Base-by-base conservation (phyloP, 2,797 vertebrate genomes). In the Dendrocincla tyrannina region DNA sequence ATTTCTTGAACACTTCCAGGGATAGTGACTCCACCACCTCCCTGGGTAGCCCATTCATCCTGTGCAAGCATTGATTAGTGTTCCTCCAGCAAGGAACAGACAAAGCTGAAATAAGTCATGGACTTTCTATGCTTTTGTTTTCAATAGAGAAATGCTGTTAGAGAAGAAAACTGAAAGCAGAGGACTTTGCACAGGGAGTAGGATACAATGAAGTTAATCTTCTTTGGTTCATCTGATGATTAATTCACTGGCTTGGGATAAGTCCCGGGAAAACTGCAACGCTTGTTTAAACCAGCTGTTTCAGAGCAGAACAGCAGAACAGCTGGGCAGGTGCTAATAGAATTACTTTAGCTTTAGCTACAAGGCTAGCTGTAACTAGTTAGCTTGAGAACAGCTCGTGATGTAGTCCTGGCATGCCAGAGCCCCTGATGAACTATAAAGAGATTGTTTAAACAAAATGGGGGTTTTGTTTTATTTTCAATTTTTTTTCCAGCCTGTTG, bases 11-110 rank as follows among this genome's bases (percentile, higher is more conserved):
- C 5, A 24, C 5, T 59, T 66, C 22, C 30, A 20, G 25, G 22
- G 7, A 13, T 35, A 10, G 12, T 41, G 30, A 52, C 15, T 52
- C 50, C 30, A 17, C 17, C 70, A 72, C 22, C 25, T 41, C 25
- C 17, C 12, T 24, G 42, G 49, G 41, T 27, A 62, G 13, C 9
- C 13, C 0, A 0, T 39, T 30, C 28, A 58, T 13, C 7, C 8
- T 24, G 30, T 35, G 30, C 2, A 7, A 47, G 16, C 7, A 53
- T 27, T 60, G 8, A 10, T 28, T 35, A 86, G 13, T 44, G n/a
- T 6, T 83, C 13, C 39, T 67, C 19, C 60, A 69, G 28, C 60
- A 91, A 67, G 33, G 28, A 93, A 35, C 5, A 70, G 30, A 28
- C 28, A 67, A 85, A 89, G 33, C 3, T 80, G 37, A 85, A 80